Conservation (phyloP, 2,113 vertebrate species). For the Urocitellus parryii region DNA sequence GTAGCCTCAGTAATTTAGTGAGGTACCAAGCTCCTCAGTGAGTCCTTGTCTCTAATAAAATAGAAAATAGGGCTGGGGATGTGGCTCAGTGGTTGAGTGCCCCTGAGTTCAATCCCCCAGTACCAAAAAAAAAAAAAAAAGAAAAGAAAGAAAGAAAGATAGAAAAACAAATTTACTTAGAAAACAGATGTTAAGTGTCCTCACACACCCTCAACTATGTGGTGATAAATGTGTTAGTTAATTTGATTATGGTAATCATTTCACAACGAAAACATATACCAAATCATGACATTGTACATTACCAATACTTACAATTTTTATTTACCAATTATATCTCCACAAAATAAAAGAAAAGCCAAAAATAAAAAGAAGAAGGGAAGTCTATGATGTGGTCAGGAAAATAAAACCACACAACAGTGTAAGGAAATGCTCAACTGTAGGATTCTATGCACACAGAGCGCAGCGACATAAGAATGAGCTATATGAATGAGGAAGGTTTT, state of each 20-base stretch:
- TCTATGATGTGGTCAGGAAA: neutral
- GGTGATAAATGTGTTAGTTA: neutral
- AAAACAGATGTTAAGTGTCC: neutral
- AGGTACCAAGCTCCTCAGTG: too few relatives aligned
- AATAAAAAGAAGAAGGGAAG: neutral
- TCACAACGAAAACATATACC: neutral
- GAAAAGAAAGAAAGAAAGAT: too few relatives aligned
- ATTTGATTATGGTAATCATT: neutral
- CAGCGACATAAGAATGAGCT: neutral
- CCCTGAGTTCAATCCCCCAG: too few relatives aligned
- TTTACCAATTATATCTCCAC: neutral
- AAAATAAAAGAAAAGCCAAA: too few relatives aligned
- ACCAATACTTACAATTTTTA: neutral
- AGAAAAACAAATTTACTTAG: neutral
- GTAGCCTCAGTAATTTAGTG: too few relatives aligned
- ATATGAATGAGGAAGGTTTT: neutral
- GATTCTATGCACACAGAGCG: neutral
- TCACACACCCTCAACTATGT: neutral
- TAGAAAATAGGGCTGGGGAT: too few relatives aligned
- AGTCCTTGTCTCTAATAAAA: too few relatives aligned
- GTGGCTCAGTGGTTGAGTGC: too few relatives aligned
- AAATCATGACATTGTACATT: neutral
- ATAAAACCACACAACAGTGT: neutral
- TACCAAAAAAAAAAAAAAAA: too few relatives aligned
- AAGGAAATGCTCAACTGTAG: neutral